Evolutionary conservation across 2,113 vertebrate species (phyloP).

Genomic region (Oncorhynchus keta): DNA sequence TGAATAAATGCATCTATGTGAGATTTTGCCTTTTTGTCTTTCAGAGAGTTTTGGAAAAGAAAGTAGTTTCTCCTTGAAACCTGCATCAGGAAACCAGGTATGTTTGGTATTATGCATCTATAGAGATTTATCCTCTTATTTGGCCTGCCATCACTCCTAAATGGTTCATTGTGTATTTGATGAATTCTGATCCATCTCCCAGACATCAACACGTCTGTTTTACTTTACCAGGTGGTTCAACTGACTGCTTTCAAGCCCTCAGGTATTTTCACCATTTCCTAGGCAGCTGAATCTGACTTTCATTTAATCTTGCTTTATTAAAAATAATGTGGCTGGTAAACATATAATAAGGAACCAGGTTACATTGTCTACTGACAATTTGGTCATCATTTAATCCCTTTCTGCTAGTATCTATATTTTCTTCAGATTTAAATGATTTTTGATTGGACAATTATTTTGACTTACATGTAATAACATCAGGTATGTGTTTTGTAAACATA

Average conservation of each 20-base stretch:
- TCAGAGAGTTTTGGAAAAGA: constrained; percentile 76
- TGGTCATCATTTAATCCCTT: too few species aligned
- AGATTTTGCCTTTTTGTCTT: constrained; percentile 34
- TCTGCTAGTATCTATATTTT: too few species aligned
- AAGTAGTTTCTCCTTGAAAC: constrained; percentile 63
- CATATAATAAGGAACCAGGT: too few species aligned
- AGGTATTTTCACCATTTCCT: constrained; percentile 66
- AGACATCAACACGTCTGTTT: background rate
- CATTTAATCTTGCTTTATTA: too few species aligned
- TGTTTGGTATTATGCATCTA: background rate
- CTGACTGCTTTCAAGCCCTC: constrained; percentile 87
- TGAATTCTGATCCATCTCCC: background rate
- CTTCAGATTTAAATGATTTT: too few species aligned
- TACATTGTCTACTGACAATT: too few species aligned
- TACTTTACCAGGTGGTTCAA: constrained; percentile 79
- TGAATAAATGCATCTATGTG: background rate
- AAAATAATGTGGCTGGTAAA: too few species aligned
- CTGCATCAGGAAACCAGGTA: constrained; percentile 68
- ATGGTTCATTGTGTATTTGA: background rate
- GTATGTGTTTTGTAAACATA: too few species aligned
- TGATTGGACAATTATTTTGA: too few species aligned
- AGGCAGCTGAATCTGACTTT: background rate
- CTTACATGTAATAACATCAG: too few species aligned
- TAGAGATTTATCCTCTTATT: background rate
- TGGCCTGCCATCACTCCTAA: background rate